Conservation (phyloP, 2,113 vertebrate genomes). For the Lipophrys pholis region DNA sequence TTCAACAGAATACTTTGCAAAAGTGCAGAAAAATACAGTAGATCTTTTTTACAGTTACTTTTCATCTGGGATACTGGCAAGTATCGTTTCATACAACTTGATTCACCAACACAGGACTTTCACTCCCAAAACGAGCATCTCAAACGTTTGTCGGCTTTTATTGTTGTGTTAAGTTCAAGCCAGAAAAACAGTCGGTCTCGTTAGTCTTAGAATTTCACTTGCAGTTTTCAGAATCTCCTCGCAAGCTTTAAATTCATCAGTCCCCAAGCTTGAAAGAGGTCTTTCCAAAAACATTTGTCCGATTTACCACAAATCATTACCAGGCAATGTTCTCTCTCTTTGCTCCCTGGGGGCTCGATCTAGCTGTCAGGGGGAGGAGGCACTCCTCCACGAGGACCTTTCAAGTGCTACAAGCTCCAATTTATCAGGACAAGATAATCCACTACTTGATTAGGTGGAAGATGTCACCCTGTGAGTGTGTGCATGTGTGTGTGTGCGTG, state of each 20-base stretch:
- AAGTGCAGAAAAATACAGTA: background rate
- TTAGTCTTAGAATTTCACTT: background rate
- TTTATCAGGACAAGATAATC: constrained; percentile 88
- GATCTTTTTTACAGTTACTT: constrained; percentile 8
- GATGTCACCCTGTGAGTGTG: constrained; percentile 77
- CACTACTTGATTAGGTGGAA: constrained; percentile 83
- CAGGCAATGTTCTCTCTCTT: constrained; percentile 71
- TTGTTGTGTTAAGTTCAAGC: background rate
- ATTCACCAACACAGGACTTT: constrained; percentile 1
- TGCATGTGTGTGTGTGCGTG: constrained; percentile 48
- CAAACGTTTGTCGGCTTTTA: background rate
- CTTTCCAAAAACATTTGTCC: constrained; percentile 84
- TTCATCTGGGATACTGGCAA: background rate
- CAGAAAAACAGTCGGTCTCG: background rate
- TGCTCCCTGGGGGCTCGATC: constrained; percentile 81
- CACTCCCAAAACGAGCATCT: background rate
- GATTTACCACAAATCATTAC: constrained; percentile 85
- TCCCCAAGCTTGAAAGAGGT: constrained; percentile 59
- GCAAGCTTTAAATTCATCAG: constrained; percentile 68
- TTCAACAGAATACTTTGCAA: constrained; percentile 36
- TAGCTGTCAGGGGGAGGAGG: constrained; percentile 71
- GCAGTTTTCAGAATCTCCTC: constrained; percentile 10
- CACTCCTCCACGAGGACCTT: constrained; percentile 82
- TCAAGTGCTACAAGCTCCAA: constrained; percentile 80
- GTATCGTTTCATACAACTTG: background rate